These are phyloP conservation scores for Eupithecia abbreviata DNA, from an alignment of 2,888 invertebrate genomes.

Conservation along the genomic window DNA sequence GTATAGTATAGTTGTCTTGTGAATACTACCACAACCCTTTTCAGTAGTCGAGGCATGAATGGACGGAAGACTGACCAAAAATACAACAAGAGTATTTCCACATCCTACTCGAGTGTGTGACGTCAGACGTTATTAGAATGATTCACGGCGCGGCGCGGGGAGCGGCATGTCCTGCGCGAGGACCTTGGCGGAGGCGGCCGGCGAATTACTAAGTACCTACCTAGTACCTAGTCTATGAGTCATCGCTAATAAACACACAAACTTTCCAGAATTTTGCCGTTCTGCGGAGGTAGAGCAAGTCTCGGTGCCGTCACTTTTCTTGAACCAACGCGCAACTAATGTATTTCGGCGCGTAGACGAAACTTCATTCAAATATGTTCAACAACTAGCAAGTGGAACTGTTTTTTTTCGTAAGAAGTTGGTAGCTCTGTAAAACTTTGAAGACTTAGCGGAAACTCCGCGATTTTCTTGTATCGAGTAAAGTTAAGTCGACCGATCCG, in stretches of 20 bases:
- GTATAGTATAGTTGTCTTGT: too few species aligned
- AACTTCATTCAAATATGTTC: too few species aligned
- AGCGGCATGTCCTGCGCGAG: slow-evolving; percentile 54
- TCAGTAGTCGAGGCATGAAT: slow-evolving; percentile 60
- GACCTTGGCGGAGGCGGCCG: slow-evolving; percentile 53
- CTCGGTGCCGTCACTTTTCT: too few species aligned
- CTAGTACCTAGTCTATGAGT: slow-evolving; percentile 31
- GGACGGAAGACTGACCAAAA: slow-evolving; percentile 71
- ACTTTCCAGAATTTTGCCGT: slow-evolving; percentile 30
- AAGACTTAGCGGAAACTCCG: too few species aligned
- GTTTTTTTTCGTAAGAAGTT: too few species aligned
- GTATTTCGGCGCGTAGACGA: too few species aligned
- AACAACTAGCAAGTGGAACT: too few species aligned
- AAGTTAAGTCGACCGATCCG: too few species aligned
- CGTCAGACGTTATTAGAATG: slow-evolving; percentile 47
- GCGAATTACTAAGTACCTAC: neutral
- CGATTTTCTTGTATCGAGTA: too few species aligned
- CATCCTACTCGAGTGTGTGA: slow-evolving; percentile 52
- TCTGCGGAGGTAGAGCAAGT: neutral
- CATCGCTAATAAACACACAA: slow-evolving; percentile 45
- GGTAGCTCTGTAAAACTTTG: too few species aligned
- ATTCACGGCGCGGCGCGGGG: slow-evolving; percentile 51
- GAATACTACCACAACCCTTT: too few species aligned
- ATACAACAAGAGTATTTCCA: slow-evolving; percentile 55
- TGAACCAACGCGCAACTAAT: too few species aligned